phyloP scores from a whole-genome alignment of 2,888 invertebrate genomes.

The Tromatobia lineatoria region DNA sequence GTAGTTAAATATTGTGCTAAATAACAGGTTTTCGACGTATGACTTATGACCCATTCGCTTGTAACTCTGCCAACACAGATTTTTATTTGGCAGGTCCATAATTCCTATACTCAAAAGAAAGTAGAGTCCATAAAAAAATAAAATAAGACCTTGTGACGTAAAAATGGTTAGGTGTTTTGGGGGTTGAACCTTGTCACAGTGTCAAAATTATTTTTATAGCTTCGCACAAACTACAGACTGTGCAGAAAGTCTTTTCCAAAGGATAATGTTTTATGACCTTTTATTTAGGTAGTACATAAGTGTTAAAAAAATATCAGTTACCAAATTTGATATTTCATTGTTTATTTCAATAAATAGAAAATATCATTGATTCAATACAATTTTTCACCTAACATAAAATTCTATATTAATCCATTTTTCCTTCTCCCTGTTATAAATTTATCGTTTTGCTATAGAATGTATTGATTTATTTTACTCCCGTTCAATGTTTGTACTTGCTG shows the following conservation, averaged over 20 bases:
- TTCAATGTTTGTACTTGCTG: no score
- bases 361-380: no score
- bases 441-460: no score
- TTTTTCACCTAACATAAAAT: no score
- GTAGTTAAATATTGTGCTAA: background rate
- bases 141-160: background rate
- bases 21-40: background rate
- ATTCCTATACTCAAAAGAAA: conserved; percentile 1
- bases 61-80: background rate
- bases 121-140: background rate
- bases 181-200: background rate
- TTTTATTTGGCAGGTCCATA: background rate
- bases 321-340: no score
- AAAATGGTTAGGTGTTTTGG: conserved; percentile 2
- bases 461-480: no score
- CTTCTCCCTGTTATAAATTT: no score
- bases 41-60: conserved; percentile 5
- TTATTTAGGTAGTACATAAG: background rate
- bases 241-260: background rate
- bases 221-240: background rate
- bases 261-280: background rate
- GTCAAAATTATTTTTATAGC: background rate
- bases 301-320: no score
- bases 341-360: no score
- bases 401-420: no score